Conservation (phyloP, 2,888 invertebrate species). For the Clusia tigrina region DNA sequence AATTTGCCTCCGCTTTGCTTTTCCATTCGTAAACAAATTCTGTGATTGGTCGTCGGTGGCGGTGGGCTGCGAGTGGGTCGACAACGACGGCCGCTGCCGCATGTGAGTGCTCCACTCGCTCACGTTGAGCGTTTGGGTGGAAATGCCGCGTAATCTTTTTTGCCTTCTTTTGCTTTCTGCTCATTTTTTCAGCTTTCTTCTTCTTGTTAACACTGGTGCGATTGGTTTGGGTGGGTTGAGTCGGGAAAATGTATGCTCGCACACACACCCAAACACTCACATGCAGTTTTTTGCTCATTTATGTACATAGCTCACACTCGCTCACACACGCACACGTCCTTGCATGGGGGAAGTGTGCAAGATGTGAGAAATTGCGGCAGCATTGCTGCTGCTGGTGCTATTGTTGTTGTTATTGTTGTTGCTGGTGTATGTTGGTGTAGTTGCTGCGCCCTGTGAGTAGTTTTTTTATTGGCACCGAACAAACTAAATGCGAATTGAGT, state of each 20-base stretch:
- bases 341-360: constrained; percentile 39
- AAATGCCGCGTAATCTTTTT: constrained; percentile 3
- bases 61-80: constrained; percentile 22
- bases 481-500: constrained; percentile 45
- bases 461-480: neutral
- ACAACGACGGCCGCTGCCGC: constrained; percentile 13
- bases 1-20: constrained; percentile 48
- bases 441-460: no score
- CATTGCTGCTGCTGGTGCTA: constrained; percentile 42
- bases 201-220: constrained; percentile 57
- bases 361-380: constrained; percentile 56
- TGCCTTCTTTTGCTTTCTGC: constrained; percentile 19
- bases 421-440: constrained; percentile 14
- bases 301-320: constrained; percentile 7
- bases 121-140: constrained; percentile 22
- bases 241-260: no score
- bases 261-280: no score
- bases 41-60: constrained; percentile 56
- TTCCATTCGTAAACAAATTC: constrained; percentile 61
- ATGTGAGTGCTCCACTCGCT: constrained; percentile 8
- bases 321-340: constrained; percentile 14
- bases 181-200: constrained; percentile 34
- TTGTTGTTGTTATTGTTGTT: constrained; percentile 31
- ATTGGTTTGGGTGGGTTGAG: constrained; percentile 52
- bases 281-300: constrained; percentile 47